Base-by-base conservation (phyloP, 1,140 invertebrate species). In the Oscheius sp. region DNA sequence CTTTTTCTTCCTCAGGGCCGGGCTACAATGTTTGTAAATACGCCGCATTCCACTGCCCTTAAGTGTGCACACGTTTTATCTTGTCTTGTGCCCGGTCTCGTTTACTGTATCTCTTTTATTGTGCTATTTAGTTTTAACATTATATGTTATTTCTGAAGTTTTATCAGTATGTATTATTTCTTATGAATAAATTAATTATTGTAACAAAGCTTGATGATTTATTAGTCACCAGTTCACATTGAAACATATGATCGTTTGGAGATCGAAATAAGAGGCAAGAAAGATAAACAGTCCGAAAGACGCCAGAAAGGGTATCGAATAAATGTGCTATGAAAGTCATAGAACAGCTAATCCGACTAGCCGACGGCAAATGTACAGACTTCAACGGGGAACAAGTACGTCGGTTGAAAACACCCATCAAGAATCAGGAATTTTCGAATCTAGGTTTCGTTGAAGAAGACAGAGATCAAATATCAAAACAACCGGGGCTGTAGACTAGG, bases 221-320 rank as follows among this genome's bases (percentile, higher is more conserved):
- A n/a, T n/a, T n/a, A n/a, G n/a, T n/a, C n/a, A n/a, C n/a, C n/a
- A n/a, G n/a, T n/a, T n/a, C n/a, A n/a, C n/a, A n/a, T n/a, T n/a
- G n/a, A 42, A 42, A 42, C 7, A n/a, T 42, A 42, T 7, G 38
- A 42, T 42, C n/a, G 7, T 42, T 10, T 7, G n/a, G 38, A 42
- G 38, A 42, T 42, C 38, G 38, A 42, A 42, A 42, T 42, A 42
- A 42, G n/a, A n/a, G 38, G 38, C 7, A 42, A 42, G 38, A 42
- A 42, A 42, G 38, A 42, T 42, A 42, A n/a, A 42, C 38, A 42
- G n/a, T n/a, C 7, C 7, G 49, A 55, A 55, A 55, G 49, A 55
- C 49, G 49, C 49, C 49, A 26, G 49, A 55, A 55, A 55, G 4
- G n/a, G n/a, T n/a, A n/a, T n/a, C n/a, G 49, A 55, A 23, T 55